phyloP scores from a whole-genome alignment of 2,797 vertebrate genomes.

The Urophycis tenuis region DNA sequence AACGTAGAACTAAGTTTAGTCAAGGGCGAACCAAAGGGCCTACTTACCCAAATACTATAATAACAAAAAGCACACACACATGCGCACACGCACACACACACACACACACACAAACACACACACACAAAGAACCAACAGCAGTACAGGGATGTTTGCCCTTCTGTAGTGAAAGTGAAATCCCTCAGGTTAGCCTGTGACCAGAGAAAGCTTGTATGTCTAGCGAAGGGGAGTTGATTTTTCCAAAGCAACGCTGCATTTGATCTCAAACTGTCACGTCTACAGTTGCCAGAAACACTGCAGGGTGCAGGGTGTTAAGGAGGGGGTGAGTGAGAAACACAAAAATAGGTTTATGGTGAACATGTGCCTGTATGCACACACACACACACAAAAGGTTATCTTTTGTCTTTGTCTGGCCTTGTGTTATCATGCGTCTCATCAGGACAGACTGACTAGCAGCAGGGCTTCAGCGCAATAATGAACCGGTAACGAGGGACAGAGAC shows the following conservation, averaged over 20 bases:
- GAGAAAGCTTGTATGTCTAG: conserved; percentile 42
- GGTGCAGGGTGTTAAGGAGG: too few relatives aligned
- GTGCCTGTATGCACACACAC: too few relatives aligned
- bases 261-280: conserved; percentile 65
- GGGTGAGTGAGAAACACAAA: too few relatives aligned
- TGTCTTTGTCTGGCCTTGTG: too few relatives aligned
- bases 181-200: conserved; percentile 37
- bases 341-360: too few relatives aligned
- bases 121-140: neutral
- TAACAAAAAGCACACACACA: neutral
- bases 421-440: too few relatives aligned
- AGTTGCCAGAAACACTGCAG: conserved; percentile 57
- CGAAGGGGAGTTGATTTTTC: conserved; percentile 54
- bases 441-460: conserved; percentile 11
- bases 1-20: too few relatives aligned
- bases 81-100: neutral
- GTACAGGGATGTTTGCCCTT: conserved; percentile 31
- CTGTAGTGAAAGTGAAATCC: conserved; percentile 53
- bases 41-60: too few relatives aligned
- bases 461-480: conserved; percentile 2
- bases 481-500: neutral
- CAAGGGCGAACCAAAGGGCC: too few relatives aligned
- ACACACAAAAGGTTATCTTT: too few relatives aligned
- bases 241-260: conserved; percentile 54
- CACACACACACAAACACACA: conserved; percentile 3